Conservation (phyloP, 1,140 invertebrate genomes). For the Sinella curviseta region DNA sequence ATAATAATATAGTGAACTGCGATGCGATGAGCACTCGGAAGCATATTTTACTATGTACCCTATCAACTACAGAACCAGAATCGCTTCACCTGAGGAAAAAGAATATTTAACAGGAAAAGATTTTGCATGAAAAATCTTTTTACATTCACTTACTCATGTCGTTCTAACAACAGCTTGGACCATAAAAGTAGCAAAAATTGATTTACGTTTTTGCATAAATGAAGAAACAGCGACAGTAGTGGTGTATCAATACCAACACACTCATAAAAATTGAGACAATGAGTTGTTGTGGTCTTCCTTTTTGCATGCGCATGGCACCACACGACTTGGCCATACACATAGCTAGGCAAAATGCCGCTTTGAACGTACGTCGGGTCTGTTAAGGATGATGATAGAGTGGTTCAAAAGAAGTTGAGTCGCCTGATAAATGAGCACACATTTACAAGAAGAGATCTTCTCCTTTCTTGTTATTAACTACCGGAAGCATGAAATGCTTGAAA, state of each 20-base stretch:
- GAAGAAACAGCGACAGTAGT: background rate
- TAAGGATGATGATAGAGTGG: conserved; percentile 15
- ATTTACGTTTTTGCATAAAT: conserved; percentile 25
- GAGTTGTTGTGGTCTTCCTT: too few species aligned
- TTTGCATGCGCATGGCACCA: conserved; percentile 2
- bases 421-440: conserved; percentile 24
- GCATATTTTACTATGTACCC: background rate
- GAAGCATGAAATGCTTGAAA: too few species aligned
- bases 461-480: too few species aligned
- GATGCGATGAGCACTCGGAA: background rate
- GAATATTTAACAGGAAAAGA: background rate
- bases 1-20: background rate
- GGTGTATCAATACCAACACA: background rate
- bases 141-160: background rate
- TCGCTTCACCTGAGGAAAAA: background rate
- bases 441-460: background rate
- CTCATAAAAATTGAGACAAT: too few species aligned
- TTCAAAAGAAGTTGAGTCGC: conserved; percentile 16
- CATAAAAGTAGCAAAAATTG: conserved; percentile 16
- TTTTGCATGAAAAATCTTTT: background rate
- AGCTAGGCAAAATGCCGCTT: background rate
- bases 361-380: background rate
- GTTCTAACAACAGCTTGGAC: background rate
- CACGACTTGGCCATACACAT: background rate
- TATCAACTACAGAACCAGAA: background rate